These are phyloP conservation scores for Papilio polyxenes DNA, from an alignment of 1,140 invertebrate species.

Conservation along the genomic window DNA sequence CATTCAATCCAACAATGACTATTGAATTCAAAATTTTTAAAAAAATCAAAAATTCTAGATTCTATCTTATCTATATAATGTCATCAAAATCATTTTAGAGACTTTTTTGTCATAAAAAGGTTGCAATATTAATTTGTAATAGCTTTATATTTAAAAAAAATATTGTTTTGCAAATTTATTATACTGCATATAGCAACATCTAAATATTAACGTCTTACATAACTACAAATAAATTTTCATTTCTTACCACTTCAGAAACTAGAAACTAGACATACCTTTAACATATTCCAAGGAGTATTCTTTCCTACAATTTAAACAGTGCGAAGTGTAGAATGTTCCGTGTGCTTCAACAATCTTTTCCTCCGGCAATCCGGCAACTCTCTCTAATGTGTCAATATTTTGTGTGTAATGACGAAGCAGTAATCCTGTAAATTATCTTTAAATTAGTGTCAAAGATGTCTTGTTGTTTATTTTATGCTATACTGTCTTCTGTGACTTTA, in stretches of 20 bases:
- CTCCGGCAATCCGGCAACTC: conserved; percentile 90
- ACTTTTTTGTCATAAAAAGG: no score
- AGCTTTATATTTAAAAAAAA: no score
- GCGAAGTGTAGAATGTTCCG: conserved; percentile 94
- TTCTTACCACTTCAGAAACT: background rate
- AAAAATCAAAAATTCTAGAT: no score
- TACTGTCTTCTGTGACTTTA: no score
- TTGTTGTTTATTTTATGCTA: background rate
- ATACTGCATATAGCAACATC: no score
- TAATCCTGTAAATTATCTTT: conserved; percentile 74
- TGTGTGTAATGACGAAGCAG: conserved; percentile 93
- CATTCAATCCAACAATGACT: no score
- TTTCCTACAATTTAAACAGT: conserved; percentile 89
- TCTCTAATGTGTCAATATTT: conserved; percentile 97
- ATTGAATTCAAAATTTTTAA: no score
- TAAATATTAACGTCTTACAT: no score
- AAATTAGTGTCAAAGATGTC: background rate
- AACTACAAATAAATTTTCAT: background rate
- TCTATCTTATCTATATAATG: no score
- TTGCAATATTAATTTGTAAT: no score
- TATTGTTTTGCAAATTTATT: no score
- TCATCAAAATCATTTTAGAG: no score
- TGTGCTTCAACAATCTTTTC: conserved; percentile 96
- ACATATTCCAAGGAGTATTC: conserved; percentile 90
- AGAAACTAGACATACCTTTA: conserved; percentile 68